phyloP scores from a whole-genome alignment of 2,113 vertebrate genomes.

The Pseudopodoces humilis region DNA sequence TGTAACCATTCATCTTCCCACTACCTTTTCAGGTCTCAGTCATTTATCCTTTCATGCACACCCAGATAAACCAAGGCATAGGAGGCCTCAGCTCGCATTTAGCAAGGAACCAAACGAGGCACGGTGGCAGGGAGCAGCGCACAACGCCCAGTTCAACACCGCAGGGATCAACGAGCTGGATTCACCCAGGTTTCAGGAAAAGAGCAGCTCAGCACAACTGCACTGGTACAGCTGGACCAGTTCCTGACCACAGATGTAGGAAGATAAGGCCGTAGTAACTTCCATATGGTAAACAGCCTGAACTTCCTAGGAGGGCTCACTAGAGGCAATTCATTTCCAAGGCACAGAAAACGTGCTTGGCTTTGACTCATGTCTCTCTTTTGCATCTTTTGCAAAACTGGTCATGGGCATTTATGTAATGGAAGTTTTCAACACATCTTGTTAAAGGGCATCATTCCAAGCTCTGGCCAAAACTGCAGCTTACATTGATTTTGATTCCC shows the following conservation, averaged over 20 bases:
- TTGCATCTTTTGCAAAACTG: neutral
- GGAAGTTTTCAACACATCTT: neutral
- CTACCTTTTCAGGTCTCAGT: neutral
- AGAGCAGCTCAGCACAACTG: neutral
- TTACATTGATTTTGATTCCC: neutral
- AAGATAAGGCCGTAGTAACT: neutral
- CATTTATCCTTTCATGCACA: neutral
- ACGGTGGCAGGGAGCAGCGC: fast-evolving
- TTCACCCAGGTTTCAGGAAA: neutral
- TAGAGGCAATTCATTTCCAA: neutral
- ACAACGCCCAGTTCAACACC: fast-evolving
- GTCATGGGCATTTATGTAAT: neutral
- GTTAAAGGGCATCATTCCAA: neutral
- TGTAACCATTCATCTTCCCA: neutral
- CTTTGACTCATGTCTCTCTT: neutral
- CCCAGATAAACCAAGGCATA: neutral
- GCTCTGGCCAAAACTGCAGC: neutral
- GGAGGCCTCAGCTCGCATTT: neutral
- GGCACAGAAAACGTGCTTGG: neutral
- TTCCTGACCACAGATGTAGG: neutral
- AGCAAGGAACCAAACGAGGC: neutral
- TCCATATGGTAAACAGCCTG: neutral
- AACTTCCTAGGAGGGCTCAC: neutral
- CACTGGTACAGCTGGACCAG: neutral
- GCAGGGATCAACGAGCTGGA: fast-evolving